Percentiles rank a stretch among this genome's conserved stretches.
Conservation (phyloP, 2,797 vertebrate genomes). For the Rallus crepitans region DNA sequence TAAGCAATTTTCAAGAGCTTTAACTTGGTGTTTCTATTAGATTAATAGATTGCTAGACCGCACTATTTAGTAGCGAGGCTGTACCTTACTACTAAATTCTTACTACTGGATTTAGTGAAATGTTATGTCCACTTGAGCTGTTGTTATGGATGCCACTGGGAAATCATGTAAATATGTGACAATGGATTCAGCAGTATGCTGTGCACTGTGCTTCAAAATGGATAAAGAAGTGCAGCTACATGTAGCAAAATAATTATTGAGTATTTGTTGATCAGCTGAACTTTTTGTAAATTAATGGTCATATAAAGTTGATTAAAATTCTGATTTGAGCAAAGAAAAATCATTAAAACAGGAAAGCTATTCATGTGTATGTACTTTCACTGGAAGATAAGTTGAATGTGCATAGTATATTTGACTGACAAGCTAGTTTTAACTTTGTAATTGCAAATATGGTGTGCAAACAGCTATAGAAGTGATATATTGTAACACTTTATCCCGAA, state of each 20-base stretch:
- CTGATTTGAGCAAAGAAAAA: neutral
- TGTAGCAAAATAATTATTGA: neutral
- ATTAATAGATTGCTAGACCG: neutral
- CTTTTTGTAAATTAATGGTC: neutral
- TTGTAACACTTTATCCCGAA: neutral
- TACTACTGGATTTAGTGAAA: neutral
- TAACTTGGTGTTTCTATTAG: neutral
- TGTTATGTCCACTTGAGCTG: neutral
- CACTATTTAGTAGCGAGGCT: neutral
- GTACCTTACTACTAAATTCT: neutral
- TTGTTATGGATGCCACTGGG: neutral
- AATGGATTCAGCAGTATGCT: neutral
- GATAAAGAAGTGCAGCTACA: neutral
- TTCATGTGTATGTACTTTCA: neutral
- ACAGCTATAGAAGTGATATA: neutral
- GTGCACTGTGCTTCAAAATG: neutral
- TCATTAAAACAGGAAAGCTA: neutral
- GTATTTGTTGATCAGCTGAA: neutral
- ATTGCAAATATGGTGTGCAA: neutral
- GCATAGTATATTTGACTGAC: neutral
- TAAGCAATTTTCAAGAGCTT: neutral
- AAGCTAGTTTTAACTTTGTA: neutral
- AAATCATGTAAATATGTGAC: neutral
- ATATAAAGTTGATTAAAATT: neutral
- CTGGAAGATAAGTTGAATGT: neutral